Base-by-base conservation (phyloP, 2,888 invertebrate genomes). In the Euproctis similis region DNA sequence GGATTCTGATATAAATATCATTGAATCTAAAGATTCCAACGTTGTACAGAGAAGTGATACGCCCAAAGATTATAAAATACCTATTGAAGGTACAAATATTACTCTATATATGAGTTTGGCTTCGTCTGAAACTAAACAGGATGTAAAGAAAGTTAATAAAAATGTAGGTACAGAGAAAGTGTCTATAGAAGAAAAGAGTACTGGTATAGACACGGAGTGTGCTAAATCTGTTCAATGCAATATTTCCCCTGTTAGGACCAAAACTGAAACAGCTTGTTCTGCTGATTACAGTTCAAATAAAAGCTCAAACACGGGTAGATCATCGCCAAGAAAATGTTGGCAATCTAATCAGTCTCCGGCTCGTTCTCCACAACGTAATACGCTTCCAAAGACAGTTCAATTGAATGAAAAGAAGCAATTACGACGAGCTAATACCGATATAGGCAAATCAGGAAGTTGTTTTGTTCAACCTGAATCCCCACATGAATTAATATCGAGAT, bases 71-170 rank as follows among this genome's bases (percentile, higher is more conserved):
- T 75, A 62, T 31, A 59, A 59, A 4, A 70, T 80, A 42, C 81
- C 82, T 8, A 72, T 81, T 36, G 57, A 71, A 43, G 80, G 78
- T n/a, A 81, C 81, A 21, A 80, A 80, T 39, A 78, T 82, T 76
- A 75, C 65, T 11, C 53, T 81, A 5, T 68, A 60, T 48, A 70
- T 78, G 2, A 65, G 46, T 26, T 53, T 71, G 34, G 63, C 49
- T 9, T 42, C 55, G 3, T 39, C 40, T 14, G 46, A 52, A 23
- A 30, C 9, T n/a, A 43, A 31, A 24, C 28, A 17, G 4, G 29
- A 31, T 24, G 13, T 22, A 1, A 39, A 37, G 10, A 19, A 31
- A 24, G 22, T 39, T 2, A 33, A 31, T 17, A 41, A 59, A 45
- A 54, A 51, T 8, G 46, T 65, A n/a, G 46, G 36, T n/a, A 70